These are phyloP conservation scores for Eulithis prunata DNA, from an alignment of 2,888 invertebrate genomes.

Conservation along the genomic window DNA sequence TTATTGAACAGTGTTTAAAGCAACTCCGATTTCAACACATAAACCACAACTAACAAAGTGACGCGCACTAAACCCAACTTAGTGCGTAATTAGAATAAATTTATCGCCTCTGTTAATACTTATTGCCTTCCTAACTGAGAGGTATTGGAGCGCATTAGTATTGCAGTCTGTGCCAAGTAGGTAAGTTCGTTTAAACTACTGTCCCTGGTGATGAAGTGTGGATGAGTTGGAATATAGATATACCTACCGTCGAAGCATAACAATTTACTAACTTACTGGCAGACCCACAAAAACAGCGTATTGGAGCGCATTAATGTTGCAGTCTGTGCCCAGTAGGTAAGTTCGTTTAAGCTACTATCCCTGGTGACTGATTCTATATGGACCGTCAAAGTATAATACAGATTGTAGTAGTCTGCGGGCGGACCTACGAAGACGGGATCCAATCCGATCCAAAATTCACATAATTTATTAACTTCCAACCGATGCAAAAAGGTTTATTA, in stretches of 20 bases:
- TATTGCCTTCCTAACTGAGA: constrained; percentile 9
- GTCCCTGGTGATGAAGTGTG: not conserved
- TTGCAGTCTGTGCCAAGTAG: not conserved
- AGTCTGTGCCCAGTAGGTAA: constrained; percentile 1
- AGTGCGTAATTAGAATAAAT: constrained; percentile 20
- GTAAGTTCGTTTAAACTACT: not conserved
- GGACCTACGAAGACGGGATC: too few relatives aligned
- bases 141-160: not conserved
- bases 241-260: too few relatives aligned
- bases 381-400: too few relatives aligned
- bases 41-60: constrained; percentile 11
- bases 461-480: too few relatives aligned
- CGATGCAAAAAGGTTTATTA: too few relatives aligned
- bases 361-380: too few relatives aligned
- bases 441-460: too few relatives aligned
- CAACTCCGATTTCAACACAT: constrained; percentile 8
- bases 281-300: not conserved
- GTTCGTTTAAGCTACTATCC: not conserved
- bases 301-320: not conserved
- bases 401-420: too few relatives aligned
- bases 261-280: too few relatives aligned
- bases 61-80: constrained; percentile 12
- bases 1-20: not conserved
- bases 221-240: too few relatives aligned
- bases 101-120: constrained; percentile 14